These are phyloP conservation scores for Stenolophus ochropezus DNA, from an alignment of 2,888 invertebrate genomes.

Conservation along the genomic window DNA sequence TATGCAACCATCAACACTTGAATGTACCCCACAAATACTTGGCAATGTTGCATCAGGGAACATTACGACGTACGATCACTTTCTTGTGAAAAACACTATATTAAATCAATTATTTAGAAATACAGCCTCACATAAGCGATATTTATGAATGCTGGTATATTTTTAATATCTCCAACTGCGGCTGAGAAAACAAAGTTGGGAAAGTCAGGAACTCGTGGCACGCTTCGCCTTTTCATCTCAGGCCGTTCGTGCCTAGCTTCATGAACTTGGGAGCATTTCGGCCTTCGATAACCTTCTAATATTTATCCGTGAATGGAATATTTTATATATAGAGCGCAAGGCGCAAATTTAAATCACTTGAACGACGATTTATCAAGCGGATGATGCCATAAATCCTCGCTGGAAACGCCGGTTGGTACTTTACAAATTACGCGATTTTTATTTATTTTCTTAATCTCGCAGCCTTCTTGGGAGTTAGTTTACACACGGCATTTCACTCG, in stretches of 20 bases:
- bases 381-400: constrained; percentile 26
- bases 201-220: not conserved
- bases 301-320: constrained; percentile 40
- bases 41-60: too few species aligned
- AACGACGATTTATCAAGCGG: constrained; percentile 33
- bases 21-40: too few species aligned
- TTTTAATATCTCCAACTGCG: not conserved
- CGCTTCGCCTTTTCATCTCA: constrained; percentile 8
- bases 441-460: constrained; percentile 29
- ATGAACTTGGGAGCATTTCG: constrained; percentile 24
- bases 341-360: constrained; percentile 39
- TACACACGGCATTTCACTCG: not conserved
- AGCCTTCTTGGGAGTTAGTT: not conserved
- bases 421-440: constrained; percentile 25
- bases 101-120: too few species aligned
- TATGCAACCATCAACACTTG: too few species aligned
- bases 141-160: not conserved
- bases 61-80: too few species aligned
- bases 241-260: constrained; percentile 12
- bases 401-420: constrained; percentile 1
- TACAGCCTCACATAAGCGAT: not conserved
- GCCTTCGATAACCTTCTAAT: constrained; percentile 36
- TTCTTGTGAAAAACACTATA: too few species aligned
- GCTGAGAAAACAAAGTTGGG: not conserved
- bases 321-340: constrained; percentile 30